Evolutionary conservation across 1,140 invertebrate genomes (phyloP), one percentile per base, ranked within the genome.

Genomic region (Chrysoperla carnea): DNA sequence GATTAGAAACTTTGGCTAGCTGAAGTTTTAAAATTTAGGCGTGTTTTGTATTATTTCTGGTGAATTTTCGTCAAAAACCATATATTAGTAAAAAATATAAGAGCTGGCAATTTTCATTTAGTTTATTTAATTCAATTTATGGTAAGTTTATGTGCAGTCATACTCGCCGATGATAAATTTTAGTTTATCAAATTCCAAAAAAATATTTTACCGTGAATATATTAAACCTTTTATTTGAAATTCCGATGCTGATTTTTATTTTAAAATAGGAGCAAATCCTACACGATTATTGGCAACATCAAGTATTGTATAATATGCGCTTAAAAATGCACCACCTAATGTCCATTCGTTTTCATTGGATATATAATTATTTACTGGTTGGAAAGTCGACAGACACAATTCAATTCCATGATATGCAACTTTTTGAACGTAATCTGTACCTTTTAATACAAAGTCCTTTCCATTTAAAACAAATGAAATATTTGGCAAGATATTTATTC

Each of bases 301-400:
- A 33, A 55, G 56, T 43, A 58, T 52, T 6, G 46, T 55, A 40
- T 55, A 56, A 47, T 48, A 55, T 44, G 56, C 43, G 8, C 48
- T 42, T 27, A 58, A 49, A 44, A 58, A 58, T 27, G 53, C 49
- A n/a, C 53, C 54, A 28, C 56, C 54, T 12, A 58, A 41, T 11
- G 54, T 40, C 56, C 56, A 33, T 11, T 33, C 2, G 2, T 12
- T 2, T 33, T 33, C 8, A 23, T 23, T 23, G 2, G 17, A 23
- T 5, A 23, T 3, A 23, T 23, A 23, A 33, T 33, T 12, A 9
- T 33, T 33, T 4, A 33, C 31, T 11, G 31, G 31, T 12, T 12
- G 2, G 8, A 17, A 43, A 23, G 11, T 40, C 28, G 27, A 28
- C 9, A 40, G 28, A 29, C 17, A 14, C 5, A 42, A 9, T 9